Percentiles rank a stretch among this genome's conserved stretches.
These are phyloP conservation scores for Lordiphosa stackelbergi DNA, from an alignment of 1,140 invertebrate genomes.

Conservation along the genomic window DNA sequence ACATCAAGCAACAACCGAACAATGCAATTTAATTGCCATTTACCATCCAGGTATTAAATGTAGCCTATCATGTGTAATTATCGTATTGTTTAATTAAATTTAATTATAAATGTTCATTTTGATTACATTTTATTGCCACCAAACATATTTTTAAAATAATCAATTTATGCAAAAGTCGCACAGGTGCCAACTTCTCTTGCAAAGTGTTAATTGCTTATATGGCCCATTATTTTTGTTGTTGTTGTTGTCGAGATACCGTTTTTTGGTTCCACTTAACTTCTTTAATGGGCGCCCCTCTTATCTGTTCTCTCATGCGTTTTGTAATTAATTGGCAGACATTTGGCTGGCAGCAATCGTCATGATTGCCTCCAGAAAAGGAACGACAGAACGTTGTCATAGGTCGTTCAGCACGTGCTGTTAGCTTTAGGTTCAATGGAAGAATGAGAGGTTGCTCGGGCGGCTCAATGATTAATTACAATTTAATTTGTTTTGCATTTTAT, in stretches of 20 bases:
- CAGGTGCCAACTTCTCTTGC: conserved; percentile 27
- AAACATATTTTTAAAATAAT: conserved; percentile 10
- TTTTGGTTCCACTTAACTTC: conserved; percentile 26
- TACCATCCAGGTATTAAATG: too few species aligned
- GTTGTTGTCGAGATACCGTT: conserved; percentile 9
- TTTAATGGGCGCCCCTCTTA: conserved; percentile 54
- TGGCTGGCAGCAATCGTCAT: conserved; percentile 31
- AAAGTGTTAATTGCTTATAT: conserved; percentile 45
- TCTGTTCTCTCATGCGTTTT: conserved; percentile 63
- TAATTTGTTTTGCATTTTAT: conserved; percentile 67
- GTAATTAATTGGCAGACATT: conserved; percentile 69
- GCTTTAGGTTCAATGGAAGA: neutral
- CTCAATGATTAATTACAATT: conserved; percentile 73
- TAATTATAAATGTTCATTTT: neutral
- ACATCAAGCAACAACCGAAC: too few species aligned
- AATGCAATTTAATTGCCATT: neutral
- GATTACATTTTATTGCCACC: neutral
- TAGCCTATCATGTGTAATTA: too few species aligned
- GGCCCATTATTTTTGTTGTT: conserved; percentile 15
- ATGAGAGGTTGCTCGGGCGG: conserved; percentile 10
- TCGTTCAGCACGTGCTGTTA: conserved; percentile 53
- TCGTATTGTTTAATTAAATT: too few species aligned
- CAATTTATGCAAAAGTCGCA: conserved; percentile 27
- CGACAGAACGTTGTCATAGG: conserved; percentile 53
- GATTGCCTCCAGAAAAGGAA: neutral